phyloP scores from a whole-genome alignment of 2,888 invertebrate genomes.

The Hypolimnas misippus region DNA sequence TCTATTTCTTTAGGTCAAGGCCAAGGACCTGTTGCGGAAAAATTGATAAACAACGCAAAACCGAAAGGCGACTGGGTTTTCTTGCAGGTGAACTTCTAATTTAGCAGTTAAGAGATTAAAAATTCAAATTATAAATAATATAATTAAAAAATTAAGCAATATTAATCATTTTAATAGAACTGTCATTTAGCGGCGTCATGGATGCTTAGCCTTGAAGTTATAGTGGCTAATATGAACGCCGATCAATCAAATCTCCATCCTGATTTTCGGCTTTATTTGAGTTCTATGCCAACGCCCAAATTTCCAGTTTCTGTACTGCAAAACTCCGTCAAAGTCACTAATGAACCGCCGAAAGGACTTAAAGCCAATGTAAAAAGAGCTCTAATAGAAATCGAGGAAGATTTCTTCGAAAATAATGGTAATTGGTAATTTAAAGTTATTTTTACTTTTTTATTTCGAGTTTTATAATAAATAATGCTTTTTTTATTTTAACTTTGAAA shows the following conservation, averaged over 20 bases:
- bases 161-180: too few relatives aligned
- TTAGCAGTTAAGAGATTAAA: too few relatives aligned
- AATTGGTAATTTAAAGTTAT: slow-evolving; percentile 30
- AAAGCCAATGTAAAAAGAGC: slow-evolving; percentile 94
- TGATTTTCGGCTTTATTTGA: slow-evolving; percentile 92
- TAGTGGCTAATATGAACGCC: slow-evolving; percentile 88
- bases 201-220: slow-evolving; percentile 93
- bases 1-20: slow-evolving; percentile 95
- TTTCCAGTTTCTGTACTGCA: slow-evolving; percentile 97
- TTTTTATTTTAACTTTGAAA: too few relatives aligned
- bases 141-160: too few relatives aligned
- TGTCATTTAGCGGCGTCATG: slow-evolving; percentile 97
- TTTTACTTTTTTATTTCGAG: background rate
- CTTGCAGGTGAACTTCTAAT: slow-evolving; percentile 92
- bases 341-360: slow-evolving; percentile 96
- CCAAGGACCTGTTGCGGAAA: slow-evolving; percentile 94
- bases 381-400: slow-evolving; percentile 89
- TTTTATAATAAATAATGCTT: too few relatives aligned
- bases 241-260: slow-evolving; percentile 85
- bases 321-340: slow-evolving; percentile 96
- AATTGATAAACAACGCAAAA: slow-evolving; percentile 88
- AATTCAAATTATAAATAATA: too few relatives aligned
- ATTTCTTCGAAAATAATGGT: slow-evolving; percentile 93
- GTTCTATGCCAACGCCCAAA: slow-evolving; percentile 93
- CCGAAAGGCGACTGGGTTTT: slow-evolving; percentile 94